Base-by-base conservation (phyloP, 2,888 invertebrate species). In the Noctua janthina region DNA sequence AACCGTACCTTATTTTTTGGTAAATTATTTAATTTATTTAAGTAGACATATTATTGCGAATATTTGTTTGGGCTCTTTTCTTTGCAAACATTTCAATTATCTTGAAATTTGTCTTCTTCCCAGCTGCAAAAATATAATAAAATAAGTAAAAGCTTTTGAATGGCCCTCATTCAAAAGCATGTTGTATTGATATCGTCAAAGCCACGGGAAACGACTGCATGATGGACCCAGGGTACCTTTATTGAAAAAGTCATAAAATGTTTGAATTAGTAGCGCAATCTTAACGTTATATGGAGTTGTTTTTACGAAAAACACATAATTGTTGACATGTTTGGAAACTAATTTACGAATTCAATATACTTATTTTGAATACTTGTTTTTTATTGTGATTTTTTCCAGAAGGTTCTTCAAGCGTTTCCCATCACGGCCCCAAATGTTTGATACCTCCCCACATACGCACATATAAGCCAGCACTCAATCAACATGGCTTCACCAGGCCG, bases 401-500 rank as follows among this genome's bases (percentile, higher is more conserved):
- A 43, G 1, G 7, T 35, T 59, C n/a, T 78, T 15, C 8, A 23
- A 46, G 5, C 10, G 4, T 29, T 59, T 29, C 2, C n/a, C 23
- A 23, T 49, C 1, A 56, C 2, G 8, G 43, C 13, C 6, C 5
- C 4, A 20, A n/a, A 43, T 29, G 8, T 79, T 79, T 13, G 20
- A 3, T 35, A 51, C 17, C 15, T 8, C 5, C 0, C 46, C n/a
- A n/a, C 69, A 35, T 46, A n/a, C 20, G 59, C 39, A 74, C 59
- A 75, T 7, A 13, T 17, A 67, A 56, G 13, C 7, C 66, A 20
- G 29, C 73, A 67, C 62, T 73, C 74, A 78, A 76, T 86, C 43
- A 83, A 86, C 62, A 78, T 74, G 83, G 86, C 73, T 74, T 70
- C 73, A 43, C 35, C n/a, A 23, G 35, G 39, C 54, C 20, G 59